These are phyloP conservation scores for Drosophila nikananu DNA, from an alignment of 1,140 invertebrate genomes.

Conservation along the genomic window DNA sequence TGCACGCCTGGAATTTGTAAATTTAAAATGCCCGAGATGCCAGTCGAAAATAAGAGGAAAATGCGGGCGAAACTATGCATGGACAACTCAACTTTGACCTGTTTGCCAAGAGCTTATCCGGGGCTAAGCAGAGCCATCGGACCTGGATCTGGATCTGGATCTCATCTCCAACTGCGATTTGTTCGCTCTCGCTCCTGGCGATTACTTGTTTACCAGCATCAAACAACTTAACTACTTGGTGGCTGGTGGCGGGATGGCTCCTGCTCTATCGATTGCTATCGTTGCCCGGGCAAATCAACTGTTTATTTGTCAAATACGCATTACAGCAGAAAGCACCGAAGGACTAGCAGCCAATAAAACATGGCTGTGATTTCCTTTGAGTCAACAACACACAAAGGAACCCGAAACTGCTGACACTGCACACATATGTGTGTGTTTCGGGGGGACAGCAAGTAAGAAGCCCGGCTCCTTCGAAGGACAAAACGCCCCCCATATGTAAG, in stretches of 20 bases:
- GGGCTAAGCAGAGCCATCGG: slow-evolving; percentile 17
- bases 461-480: slow-evolving; percentile 21
- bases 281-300: slow-evolving; percentile 71
- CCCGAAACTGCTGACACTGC: slow-evolving; percentile 70
- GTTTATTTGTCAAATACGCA: slow-evolving; percentile 84
- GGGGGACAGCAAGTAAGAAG: background rate
- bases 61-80: slow-evolving; percentile 45
- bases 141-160: slow-evolving; percentile 11
- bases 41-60: slow-evolving; percentile 5
- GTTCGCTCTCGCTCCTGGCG: slow-evolving; percentile 43
- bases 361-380: slow-evolving; percentile 68
- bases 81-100: slow-evolving; percentile 67
- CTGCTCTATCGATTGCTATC: slow-evolving; percentile 73
- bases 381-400: slow-evolving; percentile 58
- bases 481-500: slow-evolving; percentile 66
- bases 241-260: slow-evolving; percentile 9
- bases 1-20: slow-evolving; percentile 79
- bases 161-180: slow-evolving; percentile 28
- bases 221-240: slow-evolving; percentile 81
- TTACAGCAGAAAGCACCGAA: slow-evolving; percentile 71
- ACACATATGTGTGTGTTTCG: slow-evolving; percentile 69
- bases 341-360: slow-evolving; percentile 67
- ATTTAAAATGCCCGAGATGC: slow-evolving; percentile 79
- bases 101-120: slow-evolving; percentile 64
- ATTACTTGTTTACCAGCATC: slow-evolving; percentile 80